Percentiles rank a stretch among this genome's conserved stretches.
Evolutionary conservation across 1,140 invertebrate genomes (phyloP).

Genomic region (Chymomyza costata): DNA sequence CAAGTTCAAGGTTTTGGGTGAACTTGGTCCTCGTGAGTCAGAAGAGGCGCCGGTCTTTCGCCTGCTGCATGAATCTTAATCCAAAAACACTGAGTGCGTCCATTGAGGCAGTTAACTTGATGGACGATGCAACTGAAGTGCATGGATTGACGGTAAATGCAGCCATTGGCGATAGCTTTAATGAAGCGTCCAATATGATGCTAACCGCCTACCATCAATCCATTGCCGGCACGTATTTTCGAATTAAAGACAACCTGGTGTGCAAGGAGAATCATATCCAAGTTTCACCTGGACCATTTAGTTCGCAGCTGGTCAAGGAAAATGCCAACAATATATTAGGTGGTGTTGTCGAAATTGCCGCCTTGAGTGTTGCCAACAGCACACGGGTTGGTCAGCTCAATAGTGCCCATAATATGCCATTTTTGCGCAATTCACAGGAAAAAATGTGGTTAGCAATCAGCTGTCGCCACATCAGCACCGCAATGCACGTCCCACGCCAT

Average conservation of each 20-base stretch:
- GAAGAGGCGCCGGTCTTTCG: slow-evolving; percentile 52
- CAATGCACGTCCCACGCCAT: slow-evolving; percentile 34
- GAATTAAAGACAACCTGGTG: slow-evolving; percentile 35
- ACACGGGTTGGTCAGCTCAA: slow-evolving; percentile 22
- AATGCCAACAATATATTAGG: slow-evolving; percentile 39
- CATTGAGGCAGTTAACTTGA: slow-evolving; percentile 63
- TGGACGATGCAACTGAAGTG: slow-evolving; percentile 44
- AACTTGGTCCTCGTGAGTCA: slow-evolving; percentile 42
- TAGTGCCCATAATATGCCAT: slow-evolving; percentile 52
- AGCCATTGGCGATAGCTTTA: slow-evolving; percentile 1
- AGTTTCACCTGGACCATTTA: slow-evolving; percentile 44
- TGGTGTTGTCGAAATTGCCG: slow-evolving; percentile 59
- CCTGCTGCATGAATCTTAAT: slow-evolving; percentile 34
- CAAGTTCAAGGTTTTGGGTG: slow-evolving; percentile 47
- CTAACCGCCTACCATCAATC: slow-evolving; percentile 53
- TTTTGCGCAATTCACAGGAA: slow-evolving; percentile 42
- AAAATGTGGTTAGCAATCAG: neutral
- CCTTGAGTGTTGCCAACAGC: slow-evolving; percentile 44
- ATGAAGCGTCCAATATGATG: slow-evolving; percentile 27
- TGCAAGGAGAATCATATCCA: slow-evolving; percentile 19
- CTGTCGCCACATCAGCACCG: slow-evolving; percentile 1
- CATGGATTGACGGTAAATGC: neutral
- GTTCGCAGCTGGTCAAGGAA: slow-evolving; percentile 56
- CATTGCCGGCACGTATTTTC: slow-evolving; percentile 56
- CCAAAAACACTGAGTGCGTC: slow-evolving; percentile 38